phyloP scores from a whole-genome alignment of 2,113 vertebrate species.

The Syngnathoides biaculeatus region DNA sequence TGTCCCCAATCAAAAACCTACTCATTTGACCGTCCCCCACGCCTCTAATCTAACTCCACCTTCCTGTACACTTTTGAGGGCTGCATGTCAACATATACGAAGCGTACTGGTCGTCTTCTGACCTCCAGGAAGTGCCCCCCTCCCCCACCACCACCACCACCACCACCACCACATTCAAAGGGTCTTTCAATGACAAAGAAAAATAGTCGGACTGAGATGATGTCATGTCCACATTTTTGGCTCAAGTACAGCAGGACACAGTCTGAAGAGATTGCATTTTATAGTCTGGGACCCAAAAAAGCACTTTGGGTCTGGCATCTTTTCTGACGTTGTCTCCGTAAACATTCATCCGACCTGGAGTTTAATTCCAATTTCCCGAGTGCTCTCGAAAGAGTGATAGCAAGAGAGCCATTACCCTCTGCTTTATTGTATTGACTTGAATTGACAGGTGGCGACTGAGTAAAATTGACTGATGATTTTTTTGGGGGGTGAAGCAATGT shows the following conservation, averaged over 20 bases:
- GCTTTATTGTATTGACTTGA: constrained; percentile 40
- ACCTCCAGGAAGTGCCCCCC: constrained; percentile 10
- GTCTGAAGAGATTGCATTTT: constrained; percentile 16
- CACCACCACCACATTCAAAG: constrained; percentile 18
- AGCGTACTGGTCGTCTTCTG: constrained; percentile 10
- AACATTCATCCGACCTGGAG: constrained; percentile 22
- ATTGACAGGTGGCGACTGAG: constrained; percentile 43
- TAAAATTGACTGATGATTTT: constrained; percentile 35
- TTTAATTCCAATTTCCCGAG: constrained; percentile 31
- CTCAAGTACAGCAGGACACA: not conserved
- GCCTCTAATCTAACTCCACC: constrained; percentile 28
- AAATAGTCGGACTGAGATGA: not conserved
- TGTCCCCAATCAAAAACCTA: constrained; percentile 8
- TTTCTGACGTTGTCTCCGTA: constrained; percentile 22
- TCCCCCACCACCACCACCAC: no score
- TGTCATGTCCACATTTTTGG: constrained; percentile 3
- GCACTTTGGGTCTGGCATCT: constrained; percentile 12
- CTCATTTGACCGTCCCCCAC: constrained; percentile 18
- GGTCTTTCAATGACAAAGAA: constrained; percentile 9
- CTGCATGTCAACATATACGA: constrained; percentile 7
- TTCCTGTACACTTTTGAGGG: constrained; percentile 9
- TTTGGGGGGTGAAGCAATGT: constrained; percentile 31
- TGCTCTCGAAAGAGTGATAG: constrained; percentile 34
- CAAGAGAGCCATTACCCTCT: constrained; percentile 21
- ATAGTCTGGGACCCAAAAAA: not conserved